Conservation (phyloP, 2,888 invertebrate genomes). For the Cheilosia grossa region DNA sequence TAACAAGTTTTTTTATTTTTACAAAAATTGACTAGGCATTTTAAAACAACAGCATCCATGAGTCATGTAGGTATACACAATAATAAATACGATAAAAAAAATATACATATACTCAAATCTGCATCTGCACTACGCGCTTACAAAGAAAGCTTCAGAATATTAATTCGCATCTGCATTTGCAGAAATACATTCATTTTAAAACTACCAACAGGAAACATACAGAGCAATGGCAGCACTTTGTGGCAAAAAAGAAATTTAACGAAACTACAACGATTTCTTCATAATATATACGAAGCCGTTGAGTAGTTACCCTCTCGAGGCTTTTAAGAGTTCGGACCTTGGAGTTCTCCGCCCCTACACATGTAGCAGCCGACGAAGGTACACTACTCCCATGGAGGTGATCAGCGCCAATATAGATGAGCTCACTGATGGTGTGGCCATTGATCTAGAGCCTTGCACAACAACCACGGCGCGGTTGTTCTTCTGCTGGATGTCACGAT, state of each 20-base stretch:
- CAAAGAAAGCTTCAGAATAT: not conserved
- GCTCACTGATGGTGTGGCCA: constrained; percentile 31
- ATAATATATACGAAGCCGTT: constrained; percentile 5
- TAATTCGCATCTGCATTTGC: not conserved
- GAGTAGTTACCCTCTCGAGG: constrained; percentile 2
- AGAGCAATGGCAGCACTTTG: constrained; percentile 25
- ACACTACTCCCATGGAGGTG: constrained; percentile 67
- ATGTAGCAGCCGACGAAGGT: constrained; percentile 55
- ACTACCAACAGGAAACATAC: constrained; percentile 9
- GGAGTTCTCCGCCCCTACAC: not conserved
- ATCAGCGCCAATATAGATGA: constrained; percentile 42
- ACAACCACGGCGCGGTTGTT: constrained; percentile 78
- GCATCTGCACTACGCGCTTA: constrained; percentile 12
- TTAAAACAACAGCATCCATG: constrained; percentile 36
- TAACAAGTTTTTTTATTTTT: constrained; percentile 36
- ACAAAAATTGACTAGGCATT: constrained; percentile 55
- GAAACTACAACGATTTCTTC: constrained; percentile 18
- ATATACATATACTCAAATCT: constrained; percentile 4
- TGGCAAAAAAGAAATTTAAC: not conserved
- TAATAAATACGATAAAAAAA: constrained; percentile 41
- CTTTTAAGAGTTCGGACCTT: constrained; percentile 5
- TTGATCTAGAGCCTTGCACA: constrained; percentile 43
- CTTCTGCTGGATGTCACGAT: constrained; percentile 80
- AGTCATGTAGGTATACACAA: constrained; percentile 8
- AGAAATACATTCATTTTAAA: not conserved